Percentiles rank a stretch among this genome's conserved stretches.
These are phyloP conservation scores for Raja brachyura DNA, from an alignment of 2,113 vertebrate species.

Conservation along the genomic window DNA sequence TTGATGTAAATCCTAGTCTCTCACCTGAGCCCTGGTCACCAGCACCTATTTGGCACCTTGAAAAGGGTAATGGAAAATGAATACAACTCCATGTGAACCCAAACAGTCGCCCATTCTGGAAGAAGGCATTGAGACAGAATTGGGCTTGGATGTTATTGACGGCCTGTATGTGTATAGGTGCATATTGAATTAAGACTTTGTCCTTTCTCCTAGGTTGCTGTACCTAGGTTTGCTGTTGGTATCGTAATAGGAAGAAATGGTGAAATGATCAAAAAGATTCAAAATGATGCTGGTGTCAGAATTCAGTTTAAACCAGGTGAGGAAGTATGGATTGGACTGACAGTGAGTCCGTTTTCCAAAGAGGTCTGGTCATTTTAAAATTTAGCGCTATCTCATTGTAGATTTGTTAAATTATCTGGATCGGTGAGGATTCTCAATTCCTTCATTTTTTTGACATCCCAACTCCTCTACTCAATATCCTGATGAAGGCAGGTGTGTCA, in stretches of 20 bases:
- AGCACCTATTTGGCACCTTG: background rate
- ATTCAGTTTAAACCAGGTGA: slow-evolving; percentile 98
- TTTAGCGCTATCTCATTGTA: background rate
- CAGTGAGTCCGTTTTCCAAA: background rate
- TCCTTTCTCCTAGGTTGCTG: slow-evolving; percentile 70
- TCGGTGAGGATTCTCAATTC: background rate
- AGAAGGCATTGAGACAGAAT: background rate
- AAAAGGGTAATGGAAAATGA: background rate
- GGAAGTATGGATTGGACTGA: slow-evolving; percentile 33
- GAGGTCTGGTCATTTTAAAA: background rate
- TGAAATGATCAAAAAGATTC: slow-evolving; percentile 98
- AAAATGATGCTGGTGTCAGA: slow-evolving; percentile 92
- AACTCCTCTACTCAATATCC: too few species aligned
- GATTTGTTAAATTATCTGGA: background rate
- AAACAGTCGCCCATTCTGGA: background rate
- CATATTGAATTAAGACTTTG: slow-evolving; percentile 40
- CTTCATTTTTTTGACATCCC: too few species aligned
- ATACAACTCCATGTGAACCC: background rate
- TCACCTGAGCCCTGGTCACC: background rate
- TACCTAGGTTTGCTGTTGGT: slow-evolving; percentile 92
- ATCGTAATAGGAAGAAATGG: slow-evolving; percentile 97
- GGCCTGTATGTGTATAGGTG: background rate
- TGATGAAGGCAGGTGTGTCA: too few species aligned
- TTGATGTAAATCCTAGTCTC: background rate
- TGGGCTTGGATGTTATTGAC: background rate